Conservation (phyloP, 2,113 vertebrate genomes). For the Lanius ludovicianus region DNA sequence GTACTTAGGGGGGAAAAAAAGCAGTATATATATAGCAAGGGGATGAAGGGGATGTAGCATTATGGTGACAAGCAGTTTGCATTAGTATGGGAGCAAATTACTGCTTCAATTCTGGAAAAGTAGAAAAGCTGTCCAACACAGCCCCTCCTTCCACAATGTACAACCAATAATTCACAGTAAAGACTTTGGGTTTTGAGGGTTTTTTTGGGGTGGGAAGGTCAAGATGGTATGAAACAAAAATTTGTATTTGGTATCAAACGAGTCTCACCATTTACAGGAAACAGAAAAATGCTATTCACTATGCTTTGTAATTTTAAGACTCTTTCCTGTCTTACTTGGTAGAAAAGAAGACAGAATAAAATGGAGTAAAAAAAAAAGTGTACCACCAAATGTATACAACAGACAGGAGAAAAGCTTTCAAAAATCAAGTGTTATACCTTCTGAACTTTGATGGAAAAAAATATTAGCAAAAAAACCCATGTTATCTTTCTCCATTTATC, state of each 20-base stretch:
- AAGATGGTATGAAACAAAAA: background rate
- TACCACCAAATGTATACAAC: background rate
- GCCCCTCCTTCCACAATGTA: background rate
- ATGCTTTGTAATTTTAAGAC: background rate
- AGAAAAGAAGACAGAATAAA: background rate
- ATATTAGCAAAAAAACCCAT: background rate
- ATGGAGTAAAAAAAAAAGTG: background rate
- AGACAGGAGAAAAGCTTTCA: background rate
- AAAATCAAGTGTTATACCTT: background rate
- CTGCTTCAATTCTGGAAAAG: background rate
- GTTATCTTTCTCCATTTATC: background rate
- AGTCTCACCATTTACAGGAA: background rate
- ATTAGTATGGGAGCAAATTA: background rate
- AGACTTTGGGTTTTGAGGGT: background rate
- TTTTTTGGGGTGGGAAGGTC: background rate
- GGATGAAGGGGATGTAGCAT: background rate
- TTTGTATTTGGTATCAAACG: background rate
- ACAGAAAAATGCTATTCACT: background rate
- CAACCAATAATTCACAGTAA: background rate
- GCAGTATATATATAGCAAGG: background rate
- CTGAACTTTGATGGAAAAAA: background rate
- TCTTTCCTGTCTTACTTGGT: background rate
- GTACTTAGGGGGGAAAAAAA: background rate
- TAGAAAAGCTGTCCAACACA: background rate
- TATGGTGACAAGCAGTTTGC: background rate